These are phyloP conservation scores for Stegostoma tigrinum DNA, from an alignment of 2,113 vertebrate species.

Conservation along the genomic window DNA sequence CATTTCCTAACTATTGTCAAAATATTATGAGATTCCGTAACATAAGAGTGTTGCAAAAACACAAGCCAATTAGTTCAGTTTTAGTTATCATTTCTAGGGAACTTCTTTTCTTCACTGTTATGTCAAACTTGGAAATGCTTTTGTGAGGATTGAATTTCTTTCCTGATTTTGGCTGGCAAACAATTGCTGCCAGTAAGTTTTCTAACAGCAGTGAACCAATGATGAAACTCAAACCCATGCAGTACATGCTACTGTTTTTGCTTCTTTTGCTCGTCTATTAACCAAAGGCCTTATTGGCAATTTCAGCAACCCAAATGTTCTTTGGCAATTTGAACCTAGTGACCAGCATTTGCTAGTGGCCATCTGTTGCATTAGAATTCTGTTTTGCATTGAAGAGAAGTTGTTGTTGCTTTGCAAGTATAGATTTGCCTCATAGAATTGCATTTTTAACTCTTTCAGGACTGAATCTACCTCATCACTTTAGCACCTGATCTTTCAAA, in stretches of 20 bases:
- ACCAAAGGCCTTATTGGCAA: not conserved
- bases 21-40: not conserved
- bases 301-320: not conserved
- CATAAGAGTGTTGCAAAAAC: not conserved
- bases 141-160: not conserved
- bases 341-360: slow-evolving; percentile 11
- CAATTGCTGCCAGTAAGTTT: not conserved
- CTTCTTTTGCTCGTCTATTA: not conserved
- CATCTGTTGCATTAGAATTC: slow-evolving; percentile 1
- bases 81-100: slow-evolving; percentile 4
- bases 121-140: not conserved
- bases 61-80: slow-evolving; percentile 9
- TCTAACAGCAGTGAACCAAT: not conserved
- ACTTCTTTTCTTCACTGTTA: not conserved
- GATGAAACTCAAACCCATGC: not conserved
- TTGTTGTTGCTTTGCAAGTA: not conserved
- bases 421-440: not conserved
- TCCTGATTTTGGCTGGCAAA: not conserved
- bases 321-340: slow-evolving; percentile 20
- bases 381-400: not conserved
- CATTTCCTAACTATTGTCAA: not conserved
- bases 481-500: not conserved
- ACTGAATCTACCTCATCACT: not conserved
- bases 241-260: not conserved
- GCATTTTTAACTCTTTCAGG: not conserved